A percentile compares a stretch with the other conserved stretches of the same genome.
Conservation (phyloP, 2,888 invertebrate genomes). For the Syrista parreyssii region DNA sequence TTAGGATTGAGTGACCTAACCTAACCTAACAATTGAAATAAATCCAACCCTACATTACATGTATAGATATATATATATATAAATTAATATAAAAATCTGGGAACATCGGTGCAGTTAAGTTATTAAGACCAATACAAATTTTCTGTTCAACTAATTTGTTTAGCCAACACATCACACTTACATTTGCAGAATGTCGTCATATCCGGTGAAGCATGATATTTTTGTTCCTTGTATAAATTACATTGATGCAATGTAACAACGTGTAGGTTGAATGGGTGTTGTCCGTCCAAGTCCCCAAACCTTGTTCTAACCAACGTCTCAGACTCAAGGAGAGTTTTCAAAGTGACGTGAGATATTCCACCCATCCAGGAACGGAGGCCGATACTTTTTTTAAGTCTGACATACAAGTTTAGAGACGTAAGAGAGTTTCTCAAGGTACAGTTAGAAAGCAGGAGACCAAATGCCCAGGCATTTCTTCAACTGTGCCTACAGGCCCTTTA, state of each 20-base stretch:
- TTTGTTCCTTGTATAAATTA: no score
- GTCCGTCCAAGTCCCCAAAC: background rate
- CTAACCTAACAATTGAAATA: no score
- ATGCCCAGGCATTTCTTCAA: background rate
- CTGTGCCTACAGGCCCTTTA: background rate
- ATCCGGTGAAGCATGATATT: background rate
- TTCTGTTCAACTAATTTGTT: no score
- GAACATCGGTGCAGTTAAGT: conserved; percentile 20
- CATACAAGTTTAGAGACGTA: background rate
- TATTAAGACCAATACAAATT: background rate
- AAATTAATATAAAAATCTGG: conserved; percentile 24
- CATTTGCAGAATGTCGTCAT: no score
- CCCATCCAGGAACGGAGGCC: background rate
- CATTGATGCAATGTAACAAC: background rate
- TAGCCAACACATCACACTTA: no score
- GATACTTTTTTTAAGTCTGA: background rate
- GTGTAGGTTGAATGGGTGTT: background rate
- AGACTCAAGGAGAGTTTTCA: no score
- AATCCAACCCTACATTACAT: no score
- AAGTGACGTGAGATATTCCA: background rate
- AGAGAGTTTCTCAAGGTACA: background rate
- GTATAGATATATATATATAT: background rate
- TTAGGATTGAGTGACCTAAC: no score
- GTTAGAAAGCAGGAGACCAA: background rate
- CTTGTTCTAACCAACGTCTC: background rate